phyloP scores from a whole-genome alignment of 2,888 invertebrate genomes.

The Altica lythri region DNA sequence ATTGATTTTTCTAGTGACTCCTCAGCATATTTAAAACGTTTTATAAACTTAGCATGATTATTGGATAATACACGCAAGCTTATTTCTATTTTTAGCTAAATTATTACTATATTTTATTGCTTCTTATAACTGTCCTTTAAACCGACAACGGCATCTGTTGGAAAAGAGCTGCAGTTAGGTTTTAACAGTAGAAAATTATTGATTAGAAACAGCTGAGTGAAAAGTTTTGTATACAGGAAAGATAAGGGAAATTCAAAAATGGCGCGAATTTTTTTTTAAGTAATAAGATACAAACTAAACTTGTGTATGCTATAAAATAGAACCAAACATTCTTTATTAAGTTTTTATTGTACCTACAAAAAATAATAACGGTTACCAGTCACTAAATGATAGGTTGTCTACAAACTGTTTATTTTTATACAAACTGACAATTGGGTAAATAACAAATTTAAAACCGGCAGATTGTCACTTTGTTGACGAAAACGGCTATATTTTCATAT shows the following conservation, averaged over 20 bases:
- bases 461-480: no score
- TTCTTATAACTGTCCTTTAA: not conserved
- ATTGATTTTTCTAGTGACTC: conserved; percentile 19
- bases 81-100: conserved; percentile 20
- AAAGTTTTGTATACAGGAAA: not conserved
- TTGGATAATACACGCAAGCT: conserved; percentile 20
- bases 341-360: no score
- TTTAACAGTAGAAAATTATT: not conserved
- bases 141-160: conserved; percentile 9
- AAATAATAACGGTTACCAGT: no score
- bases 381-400: no score
- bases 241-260: not conserved
- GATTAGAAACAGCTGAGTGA: not conserved
- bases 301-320: no score
- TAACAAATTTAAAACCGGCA: no score
- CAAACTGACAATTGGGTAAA: no score
- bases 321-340: no score
- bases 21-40: conserved; percentile 8
- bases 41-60: no score
- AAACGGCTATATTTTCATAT: no score
- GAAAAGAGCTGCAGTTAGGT: not conserved
- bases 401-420: no score
- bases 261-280: not conserved
- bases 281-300: no score
- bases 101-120: conserved; percentile 8